Conservation (phyloP, 1,140 invertebrate species). For the Bombus confusus region DNA sequence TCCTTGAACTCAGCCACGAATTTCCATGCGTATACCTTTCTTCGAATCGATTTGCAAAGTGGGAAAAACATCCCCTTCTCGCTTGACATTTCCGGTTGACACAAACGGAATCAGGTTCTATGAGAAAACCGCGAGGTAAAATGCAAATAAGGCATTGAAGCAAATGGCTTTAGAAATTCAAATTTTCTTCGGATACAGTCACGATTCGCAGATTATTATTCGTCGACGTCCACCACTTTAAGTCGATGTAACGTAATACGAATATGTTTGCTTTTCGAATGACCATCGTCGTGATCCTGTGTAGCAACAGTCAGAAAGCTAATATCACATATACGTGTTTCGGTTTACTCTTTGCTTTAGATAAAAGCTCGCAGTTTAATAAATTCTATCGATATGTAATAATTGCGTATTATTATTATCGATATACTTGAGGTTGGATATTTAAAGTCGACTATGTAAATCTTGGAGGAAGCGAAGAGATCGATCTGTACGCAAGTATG, state of each 20-base stretch:
- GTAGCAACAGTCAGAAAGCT: not conserved
- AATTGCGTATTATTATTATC: too few species aligned
- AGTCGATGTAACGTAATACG: not conserved
- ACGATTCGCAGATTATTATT: not conserved
- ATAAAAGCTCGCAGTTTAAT: not conserved
- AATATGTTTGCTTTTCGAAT: not conserved
- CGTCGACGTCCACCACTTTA: too few species aligned
- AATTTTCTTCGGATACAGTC: conserved; percentile 7
- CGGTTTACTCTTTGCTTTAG: not conserved
- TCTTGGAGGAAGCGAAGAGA: not conserved
- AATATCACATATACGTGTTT: not conserved
- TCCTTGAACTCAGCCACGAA: too few species aligned
- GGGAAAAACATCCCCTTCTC: not conserved
- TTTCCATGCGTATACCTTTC: too few species aligned
- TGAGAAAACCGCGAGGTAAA: not conserved
- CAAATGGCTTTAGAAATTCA: conserved; percentile 3
- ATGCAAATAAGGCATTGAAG: conserved; percentile 7
- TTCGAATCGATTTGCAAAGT: not conserved
- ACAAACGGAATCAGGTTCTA: not conserved
- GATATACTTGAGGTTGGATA: too few species aligned
- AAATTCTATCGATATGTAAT: too few species aligned
- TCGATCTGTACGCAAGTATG: not conserved
- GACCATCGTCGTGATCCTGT: not conserved
- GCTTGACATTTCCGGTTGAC: not conserved
- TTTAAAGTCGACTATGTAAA: not conserved